Evolutionary conservation across 2,797 vertebrate species (phyloP), one percentile per base, ranked within the genome.

Genomic region (Silurus lanzhouensis): DNA sequence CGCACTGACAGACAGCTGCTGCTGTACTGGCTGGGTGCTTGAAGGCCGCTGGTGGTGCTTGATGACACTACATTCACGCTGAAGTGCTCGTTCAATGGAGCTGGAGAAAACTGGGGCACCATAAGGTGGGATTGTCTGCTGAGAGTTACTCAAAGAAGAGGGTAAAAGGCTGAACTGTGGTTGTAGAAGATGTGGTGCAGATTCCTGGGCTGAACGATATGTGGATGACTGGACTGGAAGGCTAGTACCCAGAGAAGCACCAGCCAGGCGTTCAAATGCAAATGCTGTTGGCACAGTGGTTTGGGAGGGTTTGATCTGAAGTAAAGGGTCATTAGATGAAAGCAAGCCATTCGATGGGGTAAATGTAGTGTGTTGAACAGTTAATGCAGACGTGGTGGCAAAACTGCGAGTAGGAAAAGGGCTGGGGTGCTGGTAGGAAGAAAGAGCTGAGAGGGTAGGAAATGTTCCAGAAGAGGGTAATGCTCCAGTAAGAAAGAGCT

Each of bases 21-120:
- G 96, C 89, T 97, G 96, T 90, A 96, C 93, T 89, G 96, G 91
- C 90, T 97, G 97, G 92, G 95, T 96, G 93, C 95, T 97, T 81
- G 97, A 99, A 99, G 98, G 98, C 98, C 98, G 96, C 97, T 99
- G 98, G 93, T 98, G 97, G 96, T 99, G 98, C 95, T 99, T 99
- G 92, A 99, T 99, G 91, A 99, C 98, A 97, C 98, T 99, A 98
- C 98, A 99, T 98, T 99, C 98, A 95, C 98, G 95, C 94, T 99
- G 98, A 95, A 99, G 97, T 92, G 97, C 97, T 97, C 98, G 96
- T 92, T 99, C 98, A 22, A 99, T 96, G 89, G 97, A 97, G 95
- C 96, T 95, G 85, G 98, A 96, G 91, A 99, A 99, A 91, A 97
- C 94, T 4, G 97, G 93, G 67, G 96, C 95, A 91, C 95, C 96